Evolutionary conservation across 2,113 vertebrate species (phyloP), one percentile per base, ranked within the genome.

Genomic region (Malaclemys terrapin): DNA sequence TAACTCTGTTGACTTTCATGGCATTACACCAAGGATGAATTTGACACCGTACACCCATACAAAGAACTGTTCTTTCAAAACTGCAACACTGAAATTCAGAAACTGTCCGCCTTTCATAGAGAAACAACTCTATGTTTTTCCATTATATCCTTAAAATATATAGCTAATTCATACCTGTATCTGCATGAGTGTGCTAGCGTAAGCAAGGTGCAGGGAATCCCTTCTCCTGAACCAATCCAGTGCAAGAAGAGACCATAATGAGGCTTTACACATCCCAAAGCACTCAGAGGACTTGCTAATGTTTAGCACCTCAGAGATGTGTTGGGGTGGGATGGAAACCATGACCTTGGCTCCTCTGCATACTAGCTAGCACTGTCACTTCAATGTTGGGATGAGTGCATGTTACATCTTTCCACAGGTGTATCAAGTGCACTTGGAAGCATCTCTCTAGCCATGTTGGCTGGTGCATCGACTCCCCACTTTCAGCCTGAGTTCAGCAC

Each of bases 161-260:
- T 13, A 54, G 3, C 6, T n/a, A 49, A 45, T 6, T 2, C 9
- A 16, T 2, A 50, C 6, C 6, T 2, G 35, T 29, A 54, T 52
- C 35, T 80, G 1, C 8, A 31, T 1, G 9, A 4, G 1, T 11
- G 2, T 25, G 7, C 2, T 11, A 75, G 7, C 52, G n/a, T 16
- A n/a, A 84, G 53, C 1, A n/a, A 52, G 27, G 5, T 0, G 0
- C 38, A 17, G 1, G 2, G 10, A n/a, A 62, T 69, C 4, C 25
- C 84, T 89, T 24, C 84, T 82, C 42, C 8, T 88, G 47, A 59
- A 10, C 1, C 5, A 19, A 1, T 54, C 42, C 54, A 47, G 10
- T 83, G 22, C 12, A 11, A 1, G 47, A 80, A 52, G 17, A 8
- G 4, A 52, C 20, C 10, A 82, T 90, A 87, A 89, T 1, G 12